phyloP scores from a whole-genome alignment of 2,888 invertebrate species.

The Drosophila eohydei region DNA sequence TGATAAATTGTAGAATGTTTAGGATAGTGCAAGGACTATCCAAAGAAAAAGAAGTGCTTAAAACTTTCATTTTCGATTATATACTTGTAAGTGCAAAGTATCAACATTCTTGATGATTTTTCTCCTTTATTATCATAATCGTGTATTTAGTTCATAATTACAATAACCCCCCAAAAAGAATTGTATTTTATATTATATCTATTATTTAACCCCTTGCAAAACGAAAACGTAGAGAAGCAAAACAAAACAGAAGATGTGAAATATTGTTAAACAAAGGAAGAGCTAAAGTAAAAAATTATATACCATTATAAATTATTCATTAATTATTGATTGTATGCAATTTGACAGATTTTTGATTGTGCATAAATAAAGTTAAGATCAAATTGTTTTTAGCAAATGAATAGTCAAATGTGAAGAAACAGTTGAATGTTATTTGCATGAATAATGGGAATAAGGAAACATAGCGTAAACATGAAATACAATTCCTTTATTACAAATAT shows the following conservation, averaged over 20 bases:
- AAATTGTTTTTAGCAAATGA: constrained; percentile 60
- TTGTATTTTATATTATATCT: constrained; percentile 49
- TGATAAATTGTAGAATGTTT: constrained; percentile 46
- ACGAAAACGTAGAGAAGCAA: constrained; percentile 18
- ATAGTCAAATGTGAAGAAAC: constrained; percentile 7
- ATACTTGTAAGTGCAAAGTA: constrained; percentile 69
- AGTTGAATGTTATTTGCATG: constrained; percentile 12
- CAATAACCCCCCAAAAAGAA: constrained; percentile 44
- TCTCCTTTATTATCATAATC: constrained; percentile 44
- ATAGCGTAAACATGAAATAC: constrained; percentile 29
- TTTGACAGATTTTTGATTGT: constrained; percentile 46
- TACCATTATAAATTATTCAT: constrained; percentile 51
- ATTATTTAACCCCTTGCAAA: constrained; percentile 54
- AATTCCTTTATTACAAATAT: constrained; percentile 55
- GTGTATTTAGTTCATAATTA: constrained; percentile 61
- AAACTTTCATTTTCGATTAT: constrained; percentile 56
- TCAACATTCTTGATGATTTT: constrained; percentile 72
- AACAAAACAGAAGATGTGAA: constrained; percentile 56
- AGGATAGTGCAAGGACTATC: constrained; percentile 32
- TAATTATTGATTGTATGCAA: constrained; percentile 45
- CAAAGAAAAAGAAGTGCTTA: constrained; percentile 38
- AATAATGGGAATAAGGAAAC: constrained; percentile 2
- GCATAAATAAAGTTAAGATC: constrained; percentile 69
- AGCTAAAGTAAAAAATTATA: constrained; percentile 48
- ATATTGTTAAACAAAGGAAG: constrained; percentile 71